Evolutionary conservation across 64 coral and sea anemone genomes (phyloP), one percentile per base, ranked within the genome.

Genomic region (Exaiptasia diaphana): DNA sequence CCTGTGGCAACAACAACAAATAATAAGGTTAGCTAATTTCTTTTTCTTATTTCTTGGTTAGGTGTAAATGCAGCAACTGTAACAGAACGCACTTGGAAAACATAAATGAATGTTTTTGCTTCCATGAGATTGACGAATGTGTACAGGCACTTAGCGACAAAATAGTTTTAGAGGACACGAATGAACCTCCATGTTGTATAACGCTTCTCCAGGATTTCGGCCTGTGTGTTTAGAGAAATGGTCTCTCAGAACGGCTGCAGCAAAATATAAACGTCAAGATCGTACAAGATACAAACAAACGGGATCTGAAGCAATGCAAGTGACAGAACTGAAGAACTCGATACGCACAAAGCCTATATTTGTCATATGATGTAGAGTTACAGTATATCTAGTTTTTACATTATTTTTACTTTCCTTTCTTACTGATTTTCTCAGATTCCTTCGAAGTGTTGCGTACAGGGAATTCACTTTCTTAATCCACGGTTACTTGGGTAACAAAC

Each of bases 391-490:
- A n/a, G n/a, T n/a, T n/a, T n/a, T n/a, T n/a, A n/a, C n/a, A n/a
- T n/a, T n/a, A n/a, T n/a, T n/a, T n/a, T n/a, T n/a, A n/a, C n/a
- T n/a, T n/a, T n/a, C n/a, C n/a, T n/a, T 56, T 56, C 25, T 23
- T 56, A n/a, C 25, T 33, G 68, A 30, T 5, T 28, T 18, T 69
- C 38, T 35, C 18, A 88, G 74, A n/a, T 88, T 88, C 73, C 76
- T 88, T 39, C 74, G 75, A 20, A 53, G 85, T 73, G 54, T 88
- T 65, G 62, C 85, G 3, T 88, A 88, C 64, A 54, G 75, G 6
- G 65, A 88, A 80, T 88, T 88, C 38, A 80, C 86, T 53, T 59
- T 55, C 46, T 56, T 88, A 55, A 57, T 80, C 29, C 65, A 88
- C 44, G 86, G 86, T 13, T 71, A 71, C 27, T 61, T 88, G 45